Evolutionary conservation across 2,113 vertebrate species (phyloP), one percentile per base, ranked within the genome.

Genomic region (Bothrops jararaca): DNA sequence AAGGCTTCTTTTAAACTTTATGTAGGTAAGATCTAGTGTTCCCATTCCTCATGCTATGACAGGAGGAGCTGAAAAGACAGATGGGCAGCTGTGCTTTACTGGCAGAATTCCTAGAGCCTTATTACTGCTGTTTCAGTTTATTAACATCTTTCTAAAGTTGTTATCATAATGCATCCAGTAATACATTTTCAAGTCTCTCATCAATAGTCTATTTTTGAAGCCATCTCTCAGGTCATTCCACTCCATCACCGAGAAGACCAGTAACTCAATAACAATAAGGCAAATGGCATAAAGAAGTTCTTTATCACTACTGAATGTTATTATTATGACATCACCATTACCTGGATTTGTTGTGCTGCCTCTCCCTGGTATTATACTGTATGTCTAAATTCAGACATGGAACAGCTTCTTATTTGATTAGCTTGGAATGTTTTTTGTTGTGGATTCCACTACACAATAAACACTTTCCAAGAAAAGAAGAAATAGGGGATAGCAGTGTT

Each of bases 11-110:
- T 11, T 1, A 6, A 52, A 0, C 45, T 45, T 0, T 1, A 0
- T 7, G 34, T 5, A 57, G 0, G 0, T 0, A 85, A 3, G 6
- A 9, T 0, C 1, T 0, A 10, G 50, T 1, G 26, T 60, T 58
- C n/a, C 86, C 54, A 4, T 39, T 80, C 87, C 58, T 50, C 15
- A 3, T 12, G 90, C n/a, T n/a, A 13, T 18, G 0, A 85, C 29
- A 42, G 13, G 53, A 54, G 34, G 50, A 54, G 22, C 42, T 3
- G 3, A 0, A 0, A 3, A 26, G 74, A 12, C 29, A 50, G 88
- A 45, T 91, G 50, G 90, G 48, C 69, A 86, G 45, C 1, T 0
- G 24, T 58, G 53, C 48, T 86, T 1, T 50, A 57, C 64, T 22
- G 7, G 89, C 4, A 26, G 24, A 45, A 11, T 53, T 89, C 15